Evolutionary conservation across 2,113 vertebrate species (phyloP).

Genomic region (Ptyas mucosa): DNA sequence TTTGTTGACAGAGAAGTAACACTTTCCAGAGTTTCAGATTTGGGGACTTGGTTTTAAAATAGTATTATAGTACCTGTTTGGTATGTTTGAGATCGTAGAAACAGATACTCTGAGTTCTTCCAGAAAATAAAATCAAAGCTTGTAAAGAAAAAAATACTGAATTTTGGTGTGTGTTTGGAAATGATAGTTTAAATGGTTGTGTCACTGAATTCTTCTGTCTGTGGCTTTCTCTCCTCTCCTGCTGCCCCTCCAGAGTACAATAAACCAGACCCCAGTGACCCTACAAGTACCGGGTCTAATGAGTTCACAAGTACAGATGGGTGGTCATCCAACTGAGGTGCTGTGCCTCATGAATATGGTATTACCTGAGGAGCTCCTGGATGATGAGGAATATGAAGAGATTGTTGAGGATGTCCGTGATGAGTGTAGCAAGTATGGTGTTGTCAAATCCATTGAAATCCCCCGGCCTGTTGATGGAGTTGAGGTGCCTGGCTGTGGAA

Average conservation of each 20-base stretch:
- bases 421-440: slow-evolving; percentile 90
- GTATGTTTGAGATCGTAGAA: background rate
- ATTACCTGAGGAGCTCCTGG: slow-evolving; percentile 86
- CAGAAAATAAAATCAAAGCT: background rate
- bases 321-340: slow-evolving; percentile 87
- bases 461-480: slow-evolving; percentile 89
- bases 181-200: background rate
- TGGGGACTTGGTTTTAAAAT: background rate
- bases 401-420: slow-evolving; percentile 89
- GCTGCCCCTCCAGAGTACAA: slow-evolving; percentile 74
- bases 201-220: too few species aligned
- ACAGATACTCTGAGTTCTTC: background rate
- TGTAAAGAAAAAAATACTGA: background rate
- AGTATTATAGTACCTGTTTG: background rate
- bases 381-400: slow-evolving; percentile 91
- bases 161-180: background rate
- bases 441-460: slow-evolving; percentile 92
- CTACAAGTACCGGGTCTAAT: slow-evolving; percentile 90
- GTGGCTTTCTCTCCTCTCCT: background rate
- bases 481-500: slow-evolving; percentile 89
- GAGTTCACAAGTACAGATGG: slow-evolving; percentile 89
- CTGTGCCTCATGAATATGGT: slow-evolving; percentile 96
- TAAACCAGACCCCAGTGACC: slow-evolving; percentile 92
- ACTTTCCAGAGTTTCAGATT: background rate
- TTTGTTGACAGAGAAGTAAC: background rate